A percentile compares a stretch with the other conserved stretches of the same genome.
Evolutionary conservation across 2,888 invertebrate species (phyloP).

Genomic region (Synanthedon tipuliformis): DNA sequence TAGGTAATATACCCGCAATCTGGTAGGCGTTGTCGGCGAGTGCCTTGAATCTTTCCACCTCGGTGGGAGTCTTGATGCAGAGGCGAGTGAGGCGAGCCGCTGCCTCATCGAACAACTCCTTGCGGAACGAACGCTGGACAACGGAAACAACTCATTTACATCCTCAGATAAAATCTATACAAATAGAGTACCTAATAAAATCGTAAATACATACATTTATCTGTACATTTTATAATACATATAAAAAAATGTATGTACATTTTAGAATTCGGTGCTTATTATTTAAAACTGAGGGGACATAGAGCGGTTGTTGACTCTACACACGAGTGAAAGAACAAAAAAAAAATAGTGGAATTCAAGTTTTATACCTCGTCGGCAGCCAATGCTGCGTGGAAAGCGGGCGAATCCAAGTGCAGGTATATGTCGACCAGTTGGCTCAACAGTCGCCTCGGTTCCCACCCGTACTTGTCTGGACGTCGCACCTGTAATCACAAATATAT

Average conservation of each 20-base stretch:
- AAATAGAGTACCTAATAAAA: too few relatives aligned
- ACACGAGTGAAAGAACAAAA: neutral
- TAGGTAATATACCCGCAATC: conserved; percentile 66
- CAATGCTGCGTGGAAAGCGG: conserved; percentile 89
- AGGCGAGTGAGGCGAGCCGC: conserved; percentile 83
- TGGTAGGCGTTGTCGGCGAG: conserved; percentile 83
- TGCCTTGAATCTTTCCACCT: conserved; percentile 86
- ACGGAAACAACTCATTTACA: conserved; percentile 15
- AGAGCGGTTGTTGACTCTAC: neutral
- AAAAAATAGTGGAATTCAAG: neutral
- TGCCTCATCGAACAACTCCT: conserved; percentile 93
- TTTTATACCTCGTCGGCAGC: conserved; percentile 90
- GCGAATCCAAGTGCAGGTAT: conserved; percentile 95
- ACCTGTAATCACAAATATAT: conserved; percentile 61
- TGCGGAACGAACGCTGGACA: conserved; percentile 89
- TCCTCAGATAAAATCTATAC: too few relatives aligned
- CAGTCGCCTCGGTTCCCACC: conserved; percentile 95
- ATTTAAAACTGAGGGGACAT: neutral
- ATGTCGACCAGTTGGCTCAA: conserved; percentile 94
- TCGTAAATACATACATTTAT: too few relatives aligned
- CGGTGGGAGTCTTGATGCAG: conserved; percentile 84
- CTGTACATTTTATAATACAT: too few relatives aligned
- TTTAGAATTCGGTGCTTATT: too few relatives aligned
- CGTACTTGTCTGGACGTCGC: conserved; percentile 92
- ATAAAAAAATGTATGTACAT: too few relatives aligned